phyloP scores from a whole-genome alignment of 1,140 invertebrate species.

The Dysdera silvatica region DNA sequence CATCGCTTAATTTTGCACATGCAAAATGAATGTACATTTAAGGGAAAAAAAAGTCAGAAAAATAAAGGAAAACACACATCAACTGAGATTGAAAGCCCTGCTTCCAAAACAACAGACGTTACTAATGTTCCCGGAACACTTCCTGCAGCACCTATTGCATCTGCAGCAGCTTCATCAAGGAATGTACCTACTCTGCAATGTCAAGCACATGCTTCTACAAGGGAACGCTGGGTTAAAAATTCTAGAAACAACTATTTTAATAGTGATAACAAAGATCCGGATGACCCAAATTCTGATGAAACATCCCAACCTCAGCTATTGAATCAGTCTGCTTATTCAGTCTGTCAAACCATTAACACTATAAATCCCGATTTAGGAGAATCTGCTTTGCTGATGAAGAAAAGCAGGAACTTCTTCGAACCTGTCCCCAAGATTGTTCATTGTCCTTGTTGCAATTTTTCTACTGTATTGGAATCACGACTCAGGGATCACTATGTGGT shows the following conservation, averaged over 20 bases:
- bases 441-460: slow-evolving; percentile 22
- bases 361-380: too few relatives aligned
- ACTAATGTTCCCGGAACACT: too few relatives aligned
- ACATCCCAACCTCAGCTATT: not conserved
- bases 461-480: slow-evolving; percentile 16
- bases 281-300: slow-evolving; percentile 10
- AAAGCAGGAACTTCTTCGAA: too few relatives aligned
- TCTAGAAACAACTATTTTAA: not conserved
- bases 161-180: too few relatives aligned
- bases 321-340: slow-evolving; percentile 14
- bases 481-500: slow-evolving; percentile 24
- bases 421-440: too few relatives aligned
- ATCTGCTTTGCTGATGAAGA: too few relatives aligned
- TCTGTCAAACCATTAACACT: slow-evolving; percentile 12
- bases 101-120: too few relatives aligned
- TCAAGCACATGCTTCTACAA: not conserved
- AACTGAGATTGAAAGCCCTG: too few relatives aligned
- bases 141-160: too few relatives aligned
- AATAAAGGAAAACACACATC: too few relatives aligned
- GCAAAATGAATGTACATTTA: slow-evolving; percentile 22
- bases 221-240: not conserved
- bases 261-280: slow-evolving; percentile 6
- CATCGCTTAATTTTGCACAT: slow-evolving; percentile 25
- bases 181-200: not conserved
- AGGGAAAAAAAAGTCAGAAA: too few relatives aligned